Evolutionary conservation across 1,140 invertebrate species (phyloP), one percentile per base, ranked within the genome.

Genomic region (Dysdera silvatica): DNA sequence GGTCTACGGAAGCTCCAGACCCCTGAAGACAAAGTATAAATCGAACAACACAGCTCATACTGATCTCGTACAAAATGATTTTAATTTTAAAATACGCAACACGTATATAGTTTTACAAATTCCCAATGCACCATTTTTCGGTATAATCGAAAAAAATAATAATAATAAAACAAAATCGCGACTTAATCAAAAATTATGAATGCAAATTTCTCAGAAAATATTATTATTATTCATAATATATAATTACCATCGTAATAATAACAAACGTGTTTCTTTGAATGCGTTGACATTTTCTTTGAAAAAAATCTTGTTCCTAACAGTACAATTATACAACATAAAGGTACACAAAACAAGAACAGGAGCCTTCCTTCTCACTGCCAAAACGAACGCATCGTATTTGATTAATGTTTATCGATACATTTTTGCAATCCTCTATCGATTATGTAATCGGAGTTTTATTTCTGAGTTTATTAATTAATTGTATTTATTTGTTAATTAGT

Each of bases 171-270:
- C 12, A 41, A 45, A 49, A 33, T 40, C 43, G 24, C 48, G 52
- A 55, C 56, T 43, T 67, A 56, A 43, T 20, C 23, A 28, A 48
- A 24, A 45, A 45, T 5, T 45, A 26, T 33, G 28, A 56, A 48
- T 4, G 6, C 23, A 10, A 56, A 20, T 18, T 18, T 14, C 16
- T 41, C 23, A 16, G 54, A 26, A 45, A 29, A 29, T 48, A 28
- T 14, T 23, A 43, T 23, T 48, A n/a, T 31, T 20, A 14, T 32
- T 37, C 32, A 33, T 51, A 55, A 18, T 29, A 20, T n/a, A 12
- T 48, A n/a, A 91, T 92, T 83, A 97, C 94, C 95, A 76, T 98
- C 95, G 74, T 98, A 98, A 78, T 98, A 98, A 80, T 98, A 98
- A 77, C 94, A 96, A 59, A 98, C 92, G 75, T 89, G 83, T 77